These are phyloP conservation scores for Tinea pellionella DNA, from an alignment of 2,888 invertebrate species.

Conservation along the genomic window DNA sequence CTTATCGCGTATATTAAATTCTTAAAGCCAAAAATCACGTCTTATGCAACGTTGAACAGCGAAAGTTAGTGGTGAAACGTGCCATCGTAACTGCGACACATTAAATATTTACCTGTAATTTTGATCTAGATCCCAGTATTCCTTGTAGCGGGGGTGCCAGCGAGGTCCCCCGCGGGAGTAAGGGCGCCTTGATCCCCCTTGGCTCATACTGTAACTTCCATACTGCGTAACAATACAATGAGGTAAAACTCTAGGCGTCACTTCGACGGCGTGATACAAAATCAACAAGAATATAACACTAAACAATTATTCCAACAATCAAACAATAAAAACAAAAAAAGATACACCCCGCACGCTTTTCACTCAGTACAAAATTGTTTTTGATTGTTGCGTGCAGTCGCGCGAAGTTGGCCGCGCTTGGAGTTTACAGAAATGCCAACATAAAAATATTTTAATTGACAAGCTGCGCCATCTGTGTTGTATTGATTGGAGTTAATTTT, in stretches of 20 bases:
- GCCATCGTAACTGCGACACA: background rate
- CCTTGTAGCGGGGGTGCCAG: conserved; percentile 65
- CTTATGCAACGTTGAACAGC: background rate
- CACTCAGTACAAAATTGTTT: conserved; percentile 3
- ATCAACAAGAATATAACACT: background rate
- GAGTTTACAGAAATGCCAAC: background rate
- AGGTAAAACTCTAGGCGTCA: background rate
- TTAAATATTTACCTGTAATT: conserved; percentile 44
- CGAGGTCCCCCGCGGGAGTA: conserved; percentile 61
- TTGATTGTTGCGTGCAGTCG: background rate
- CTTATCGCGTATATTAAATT: background rate
- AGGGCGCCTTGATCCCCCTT: conserved; percentile 58
- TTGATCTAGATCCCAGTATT: conserved; percentile 64
- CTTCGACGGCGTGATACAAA: background rate
- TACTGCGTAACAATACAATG: conserved; percentile 20
- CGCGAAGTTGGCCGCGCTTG: conserved; percentile 1
- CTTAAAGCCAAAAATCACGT: background rate
- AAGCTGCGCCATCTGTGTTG: conserved; percentile 6
- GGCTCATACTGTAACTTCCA: conserved; percentile 58
- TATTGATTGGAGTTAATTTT: conserved; percentile 2
- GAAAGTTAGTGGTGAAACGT: background rate
- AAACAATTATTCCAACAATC: background rate
- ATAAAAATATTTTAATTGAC: background rate
- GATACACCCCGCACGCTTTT: background rate
- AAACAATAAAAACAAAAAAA: background rate